Percentiles rank a stretch among this genome's conserved stretches.
Conservation (phyloP, 2,797 vertebrate species). For the Chrosomus eos region DNA sequence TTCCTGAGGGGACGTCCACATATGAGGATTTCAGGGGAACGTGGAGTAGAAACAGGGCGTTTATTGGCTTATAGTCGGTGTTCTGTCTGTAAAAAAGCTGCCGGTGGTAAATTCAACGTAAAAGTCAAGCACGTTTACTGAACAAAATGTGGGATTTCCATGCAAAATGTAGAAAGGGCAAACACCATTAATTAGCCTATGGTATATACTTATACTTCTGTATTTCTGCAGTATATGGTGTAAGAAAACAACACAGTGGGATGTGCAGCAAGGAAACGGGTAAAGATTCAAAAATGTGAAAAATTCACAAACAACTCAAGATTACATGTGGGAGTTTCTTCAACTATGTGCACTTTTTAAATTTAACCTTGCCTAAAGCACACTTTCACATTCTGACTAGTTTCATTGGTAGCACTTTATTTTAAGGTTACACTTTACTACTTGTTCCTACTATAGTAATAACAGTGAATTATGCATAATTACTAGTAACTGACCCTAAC, state of each 20-base stretch:
- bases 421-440: too few species aligned
- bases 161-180: not conserved
- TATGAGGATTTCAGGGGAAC: not conserved
- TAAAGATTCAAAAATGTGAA: not conserved
- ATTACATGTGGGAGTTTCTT: not conserved
- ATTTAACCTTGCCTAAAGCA: not conserved
- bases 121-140: not conserved
- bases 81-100: conserved; percentile 2
- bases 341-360: not conserved
- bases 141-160: not conserved
- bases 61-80: not conserved
- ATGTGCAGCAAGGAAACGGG: not conserved
- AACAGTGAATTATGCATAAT: too few species aligned
- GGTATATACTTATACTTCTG: not conserved
- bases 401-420: not conserved
- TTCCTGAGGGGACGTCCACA: not conserved
- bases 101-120: not conserved
- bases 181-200: not conserved
- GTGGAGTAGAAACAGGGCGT: not conserved
- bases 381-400: not conserved
- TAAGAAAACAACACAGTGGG: not conserved
- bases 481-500: too few species aligned
- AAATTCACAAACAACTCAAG: not conserved
- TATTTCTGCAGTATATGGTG: not conserved
- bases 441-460: too few species aligned